phyloP scores from a whole-genome alignment of 1,140 invertebrate species.

The Kradibia gibbosae region DNA sequence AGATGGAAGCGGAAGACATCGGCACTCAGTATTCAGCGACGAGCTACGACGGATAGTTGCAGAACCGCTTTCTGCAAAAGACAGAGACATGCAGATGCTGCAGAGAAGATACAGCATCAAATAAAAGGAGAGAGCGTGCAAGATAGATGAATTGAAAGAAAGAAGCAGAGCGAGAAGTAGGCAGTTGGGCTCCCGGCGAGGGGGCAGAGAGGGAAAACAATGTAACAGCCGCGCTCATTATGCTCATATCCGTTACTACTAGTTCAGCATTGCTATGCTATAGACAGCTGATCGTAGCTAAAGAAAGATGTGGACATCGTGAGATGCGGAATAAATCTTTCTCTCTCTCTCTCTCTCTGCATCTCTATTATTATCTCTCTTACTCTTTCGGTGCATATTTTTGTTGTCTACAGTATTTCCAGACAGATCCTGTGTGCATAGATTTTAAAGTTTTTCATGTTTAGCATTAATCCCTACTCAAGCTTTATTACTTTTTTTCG shows the following conservation, averaged over 20 bases:
- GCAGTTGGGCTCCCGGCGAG: too few relatives aligned
- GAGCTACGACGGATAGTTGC: conserved; percentile 54
- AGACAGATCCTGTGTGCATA: background rate
- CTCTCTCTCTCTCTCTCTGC: background rate
- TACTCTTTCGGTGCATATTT: background rate
- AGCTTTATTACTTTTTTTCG: background rate
- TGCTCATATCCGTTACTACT: conserved; percentile 62
- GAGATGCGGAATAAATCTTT: conserved; percentile 56
- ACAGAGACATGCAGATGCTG: conserved; percentile 53
- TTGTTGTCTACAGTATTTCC: background rate
- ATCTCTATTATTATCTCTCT: background rate
- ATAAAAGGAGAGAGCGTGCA: background rate
- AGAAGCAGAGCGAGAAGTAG: background rate
- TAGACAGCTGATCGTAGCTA: conserved; percentile 63
- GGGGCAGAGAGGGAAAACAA: conserved; percentile 39
- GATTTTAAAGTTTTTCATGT: background rate
- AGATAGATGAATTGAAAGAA: background rate
- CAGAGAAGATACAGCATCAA: conserved; percentile 29
- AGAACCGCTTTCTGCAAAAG: conserved; percentile 62
- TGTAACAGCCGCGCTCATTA: conserved; percentile 66
- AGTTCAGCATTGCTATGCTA: background rate
- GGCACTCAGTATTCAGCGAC: conserved; percentile 37
- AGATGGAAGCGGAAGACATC: background rate
- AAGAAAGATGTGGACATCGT: conserved; percentile 66
- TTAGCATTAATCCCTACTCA: background rate